Evolutionary conservation across 2,113 vertebrate genomes (phyloP).

Genomic region (Phrynocephalus versicolor): DNA sequence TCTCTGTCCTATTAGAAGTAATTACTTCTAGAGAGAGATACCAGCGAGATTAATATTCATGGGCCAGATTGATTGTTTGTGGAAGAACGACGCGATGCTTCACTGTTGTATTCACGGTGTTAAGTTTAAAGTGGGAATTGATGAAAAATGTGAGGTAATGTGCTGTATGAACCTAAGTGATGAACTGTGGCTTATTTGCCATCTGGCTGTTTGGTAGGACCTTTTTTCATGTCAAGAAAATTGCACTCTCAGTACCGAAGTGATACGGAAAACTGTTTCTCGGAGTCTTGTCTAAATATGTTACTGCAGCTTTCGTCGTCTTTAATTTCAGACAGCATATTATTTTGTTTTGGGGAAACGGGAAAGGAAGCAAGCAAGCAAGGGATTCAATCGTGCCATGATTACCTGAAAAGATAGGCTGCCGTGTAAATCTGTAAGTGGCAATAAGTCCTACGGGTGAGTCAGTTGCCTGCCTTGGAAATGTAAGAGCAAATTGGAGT

Average conservation of each 20-base stretch:
- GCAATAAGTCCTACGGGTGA: not conserved
- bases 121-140: slow-evolving; percentile 69
- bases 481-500: not conserved
- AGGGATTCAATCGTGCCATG: not conserved
- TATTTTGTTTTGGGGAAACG: not conserved
- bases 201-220: slow-evolving; percentile 66
- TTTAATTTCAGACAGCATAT: slow-evolving; percentile 20
- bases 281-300: slow-evolving; percentile 64
- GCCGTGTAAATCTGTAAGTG: not conserved
- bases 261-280: slow-evolving; percentile 66
- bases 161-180: slow-evolving; percentile 63
- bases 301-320: slow-evolving; percentile 56
- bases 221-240: slow-evolving; percentile 62
- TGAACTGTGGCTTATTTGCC: slow-evolving; percentile 71
- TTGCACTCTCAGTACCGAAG: slow-evolving; percentile 57
- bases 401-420: not conserved
- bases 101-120: slow-evolving; percentile 64
- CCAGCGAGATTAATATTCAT: slow-evolving; percentile 55
- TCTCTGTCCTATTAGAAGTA: slow-evolving; percentile 63
- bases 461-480: no score
- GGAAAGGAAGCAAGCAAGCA: not conserved
- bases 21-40: slow-evolving; percentile 52
- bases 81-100: slow-evolving; percentile 49
- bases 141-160: slow-evolving; percentile 63
- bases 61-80: slow-evolving; percentile 56